phyloP scores from a whole-genome alignment of 2,888 invertebrate genomes.

The Odontothrips loti region DNA sequence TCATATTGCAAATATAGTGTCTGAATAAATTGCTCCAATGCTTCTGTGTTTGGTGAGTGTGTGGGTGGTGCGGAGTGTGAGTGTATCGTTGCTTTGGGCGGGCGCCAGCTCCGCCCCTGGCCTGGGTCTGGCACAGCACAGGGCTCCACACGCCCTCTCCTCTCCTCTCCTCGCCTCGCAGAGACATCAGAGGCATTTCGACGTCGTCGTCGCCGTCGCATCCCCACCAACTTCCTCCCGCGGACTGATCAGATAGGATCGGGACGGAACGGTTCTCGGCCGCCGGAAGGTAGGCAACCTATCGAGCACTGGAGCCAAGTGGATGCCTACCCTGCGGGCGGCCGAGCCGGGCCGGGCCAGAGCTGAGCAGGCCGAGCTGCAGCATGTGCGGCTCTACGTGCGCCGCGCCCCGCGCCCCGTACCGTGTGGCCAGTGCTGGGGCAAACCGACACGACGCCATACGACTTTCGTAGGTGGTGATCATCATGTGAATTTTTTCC shows the following conservation, averaged over 20 bases:
- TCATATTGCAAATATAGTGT: background rate
- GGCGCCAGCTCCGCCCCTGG: background rate
- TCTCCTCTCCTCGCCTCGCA: background rate
- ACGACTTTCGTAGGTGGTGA: background rate
- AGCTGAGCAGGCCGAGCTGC: background rate
- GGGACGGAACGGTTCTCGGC: background rate
- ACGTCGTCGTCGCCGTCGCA: background rate
- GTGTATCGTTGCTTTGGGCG: background rate
- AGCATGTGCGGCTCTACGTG: background rate
- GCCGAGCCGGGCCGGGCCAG: background rate
- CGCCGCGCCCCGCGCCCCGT: background rate
- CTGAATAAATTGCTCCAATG: constrained; percentile 5
- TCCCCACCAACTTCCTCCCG: background rate
- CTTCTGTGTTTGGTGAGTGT: background rate
- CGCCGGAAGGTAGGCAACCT: background rate
- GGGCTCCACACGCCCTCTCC: too few relatives aligned
- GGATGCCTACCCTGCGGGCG: background rate
- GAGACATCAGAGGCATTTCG: background rate
- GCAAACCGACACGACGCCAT: too few relatives aligned
- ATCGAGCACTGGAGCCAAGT: background rate
- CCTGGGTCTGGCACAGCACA: background rate
- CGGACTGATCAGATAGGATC: background rate
- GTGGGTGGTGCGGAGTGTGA: background rate
- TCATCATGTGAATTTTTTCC: constrained; percentile 4
- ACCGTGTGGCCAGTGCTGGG: background rate